phyloP scores from a whole-genome alignment of 2,888 invertebrate genomes.

The Acleris cristana region DNA sequence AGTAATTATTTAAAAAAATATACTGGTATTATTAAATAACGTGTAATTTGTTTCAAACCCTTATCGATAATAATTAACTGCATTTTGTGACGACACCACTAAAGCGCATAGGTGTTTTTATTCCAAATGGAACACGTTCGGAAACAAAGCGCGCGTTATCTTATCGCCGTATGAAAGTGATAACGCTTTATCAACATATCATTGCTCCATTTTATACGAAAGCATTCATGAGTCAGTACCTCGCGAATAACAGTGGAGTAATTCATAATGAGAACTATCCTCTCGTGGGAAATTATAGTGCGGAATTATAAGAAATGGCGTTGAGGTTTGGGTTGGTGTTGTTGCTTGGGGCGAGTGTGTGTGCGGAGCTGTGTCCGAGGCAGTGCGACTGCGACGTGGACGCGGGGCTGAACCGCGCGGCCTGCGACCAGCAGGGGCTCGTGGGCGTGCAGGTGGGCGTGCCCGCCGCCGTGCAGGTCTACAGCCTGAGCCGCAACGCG shows the following conservation, averaged over 20 bases:
- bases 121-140: conserved; percentile 25
- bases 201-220: conserved; percentile 64
- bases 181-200: conserved; percentile 69
- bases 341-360: conserved; percentile 43
- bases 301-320: conserved; percentile 59
- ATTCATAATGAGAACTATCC: conserved; percentile 60
- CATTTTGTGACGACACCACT: conserved; percentile 7
- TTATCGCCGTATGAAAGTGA: conserved; percentile 59
- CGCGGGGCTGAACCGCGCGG: conserved; percentile 76
- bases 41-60: conserved; percentile 8
- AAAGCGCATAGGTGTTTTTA: neutral
- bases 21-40: conserved; percentile 21
- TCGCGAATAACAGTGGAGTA: conserved; percentile 45
- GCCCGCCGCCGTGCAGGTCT: conserved; percentile 83
- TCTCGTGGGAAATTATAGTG: conserved; percentile 41
- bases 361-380: conserved; percentile 72
- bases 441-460: conserved; percentile 84
- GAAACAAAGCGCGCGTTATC: conserved; percentile 54
- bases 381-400: conserved; percentile 82
- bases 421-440: conserved; percentile 83
- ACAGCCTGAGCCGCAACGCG: conserved; percentile 85
- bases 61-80: conserved; percentile 8
- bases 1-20: conserved; percentile 9
- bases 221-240: conserved; percentile 51
- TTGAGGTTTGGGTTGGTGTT: conserved; percentile 51